A percentile compares a stretch with the other conserved stretches of the same genome.
Evolutionary conservation across 2,113 vertebrate genomes (phyloP).

Genomic region (Crypturellus undulatus): DNA sequence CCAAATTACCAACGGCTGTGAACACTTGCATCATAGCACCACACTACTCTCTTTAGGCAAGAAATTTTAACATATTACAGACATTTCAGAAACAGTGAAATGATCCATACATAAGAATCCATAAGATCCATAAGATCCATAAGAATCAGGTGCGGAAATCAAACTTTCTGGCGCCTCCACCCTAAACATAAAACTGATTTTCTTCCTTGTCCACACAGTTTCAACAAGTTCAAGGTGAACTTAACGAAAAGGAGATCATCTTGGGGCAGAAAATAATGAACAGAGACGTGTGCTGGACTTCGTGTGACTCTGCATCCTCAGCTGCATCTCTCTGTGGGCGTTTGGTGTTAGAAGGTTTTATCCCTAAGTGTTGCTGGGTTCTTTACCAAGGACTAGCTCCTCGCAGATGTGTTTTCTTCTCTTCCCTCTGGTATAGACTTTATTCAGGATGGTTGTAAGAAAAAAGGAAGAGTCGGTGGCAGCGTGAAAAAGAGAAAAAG

Average conservation of each 20-base stretch:
- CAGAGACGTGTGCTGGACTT: not conserved
- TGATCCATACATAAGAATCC: no score
- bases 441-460: not conserved
- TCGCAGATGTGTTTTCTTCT: not conserved
- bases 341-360: slow-evolving; percentile 21
- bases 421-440: not conserved
- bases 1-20: not conserved
- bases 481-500: not conserved
- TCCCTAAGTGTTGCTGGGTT: not conserved
- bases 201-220: not conserved
- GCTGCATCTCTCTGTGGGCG: not conserved
- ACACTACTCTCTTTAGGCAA: not conserved
- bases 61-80: not conserved
- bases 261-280: not conserved
- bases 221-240: slow-evolving; percentile 10
- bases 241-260: not conserved
- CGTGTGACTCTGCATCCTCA: not conserved
- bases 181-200: not conserved
- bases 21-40: not conserved
- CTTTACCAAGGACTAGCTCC: not conserved
- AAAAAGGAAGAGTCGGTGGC: not conserved
- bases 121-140: no score
- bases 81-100: not conserved
- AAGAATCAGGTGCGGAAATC: not conserved
- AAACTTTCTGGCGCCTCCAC: not conserved